Conservation (phyloP, 2,888 invertebrate genomes). For the Machimus rusticus region DNA sequence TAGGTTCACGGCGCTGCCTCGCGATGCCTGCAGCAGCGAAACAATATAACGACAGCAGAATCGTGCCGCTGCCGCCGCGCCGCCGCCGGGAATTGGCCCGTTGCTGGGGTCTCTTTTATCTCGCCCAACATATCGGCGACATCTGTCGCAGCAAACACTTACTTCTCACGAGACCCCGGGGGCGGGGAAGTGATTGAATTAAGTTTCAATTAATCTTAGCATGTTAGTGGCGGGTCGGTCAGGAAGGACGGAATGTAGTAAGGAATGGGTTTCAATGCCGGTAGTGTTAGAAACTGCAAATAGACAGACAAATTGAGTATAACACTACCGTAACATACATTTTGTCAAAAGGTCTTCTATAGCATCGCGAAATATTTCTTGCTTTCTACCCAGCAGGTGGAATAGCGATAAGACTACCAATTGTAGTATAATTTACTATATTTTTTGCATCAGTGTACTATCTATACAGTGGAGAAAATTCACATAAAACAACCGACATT, state of each 20-base stretch:
- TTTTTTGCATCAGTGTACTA: not conserved
- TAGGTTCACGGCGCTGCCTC: not conserved
- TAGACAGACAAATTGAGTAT: not conserved
- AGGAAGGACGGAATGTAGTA: not conserved
- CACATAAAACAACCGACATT: too few relatives aligned
- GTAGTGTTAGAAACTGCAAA: not conserved
- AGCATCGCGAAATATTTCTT: not conserved
- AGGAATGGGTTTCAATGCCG: not conserved
- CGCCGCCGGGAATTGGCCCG: not conserved
- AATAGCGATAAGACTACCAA: not conserved
- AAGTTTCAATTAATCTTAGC: constrained; percentile 10
- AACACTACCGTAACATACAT: not conserved
- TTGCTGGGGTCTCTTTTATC: not conserved
- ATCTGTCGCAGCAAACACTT: constrained; percentile 15
- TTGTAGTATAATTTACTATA: not conserved
- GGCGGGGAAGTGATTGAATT: not conserved
- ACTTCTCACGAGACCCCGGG: not conserved
- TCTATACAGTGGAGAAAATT: too few relatives aligned
- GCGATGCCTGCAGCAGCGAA: not conserved
- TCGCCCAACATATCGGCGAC: not conserved
- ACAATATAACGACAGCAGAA: not conserved
- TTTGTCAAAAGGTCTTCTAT: not conserved
- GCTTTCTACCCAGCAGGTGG: not conserved
- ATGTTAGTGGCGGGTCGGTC: not conserved
- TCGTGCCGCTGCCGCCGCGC: not conserved